These are phyloP conservation scores for Chironomus tepperi DNA, from an alignment of 1,140 invertebrate genomes.

Conservation along the genomic window DNA sequence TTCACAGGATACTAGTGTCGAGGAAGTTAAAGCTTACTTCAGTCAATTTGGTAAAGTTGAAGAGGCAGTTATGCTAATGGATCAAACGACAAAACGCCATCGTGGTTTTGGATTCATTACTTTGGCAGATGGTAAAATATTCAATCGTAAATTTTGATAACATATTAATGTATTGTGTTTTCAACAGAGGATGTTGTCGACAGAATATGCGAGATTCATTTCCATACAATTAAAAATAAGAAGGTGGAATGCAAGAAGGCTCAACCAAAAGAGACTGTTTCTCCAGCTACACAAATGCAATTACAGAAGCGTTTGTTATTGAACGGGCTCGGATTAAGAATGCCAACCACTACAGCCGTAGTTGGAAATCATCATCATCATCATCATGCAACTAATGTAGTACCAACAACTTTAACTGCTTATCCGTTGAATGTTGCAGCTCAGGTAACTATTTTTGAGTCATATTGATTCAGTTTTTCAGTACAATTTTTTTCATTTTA, in stretches of 20 bases:
- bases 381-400: constrained; percentile 42
- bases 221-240: constrained; percentile 88
- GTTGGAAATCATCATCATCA: constrained; percentile 39
- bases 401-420: constrained; percentile 47
- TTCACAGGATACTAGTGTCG: constrained; percentile 81
- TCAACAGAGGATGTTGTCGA: constrained; percentile 68
- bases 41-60: constrained; percentile 85
- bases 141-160: neutral
- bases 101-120: constrained; percentile 87
- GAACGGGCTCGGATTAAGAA: constrained; percentile 54
- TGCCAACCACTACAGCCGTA: constrained; percentile 42
- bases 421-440: constrained; percentile 52
- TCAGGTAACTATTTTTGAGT: constrained; percentile 34
- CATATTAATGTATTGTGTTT: neutral
- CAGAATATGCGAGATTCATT: constrained; percentile 84
- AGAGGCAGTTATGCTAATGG: constrained; percentile 90
- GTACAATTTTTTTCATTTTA: constrained; percentile 26
- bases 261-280: constrained; percentile 83
- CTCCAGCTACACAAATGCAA: constrained; percentile 55
- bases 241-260: constrained; percentile 90
- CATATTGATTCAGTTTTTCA: neutral
- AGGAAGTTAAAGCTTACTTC: constrained; percentile 87
- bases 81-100: constrained; percentile 86
- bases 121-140: constrained; percentile 61
- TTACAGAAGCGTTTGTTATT: constrained; percentile 65